Conservation (phyloP, 2,888 invertebrate species). For the Drosophila acutilabella region DNA sequence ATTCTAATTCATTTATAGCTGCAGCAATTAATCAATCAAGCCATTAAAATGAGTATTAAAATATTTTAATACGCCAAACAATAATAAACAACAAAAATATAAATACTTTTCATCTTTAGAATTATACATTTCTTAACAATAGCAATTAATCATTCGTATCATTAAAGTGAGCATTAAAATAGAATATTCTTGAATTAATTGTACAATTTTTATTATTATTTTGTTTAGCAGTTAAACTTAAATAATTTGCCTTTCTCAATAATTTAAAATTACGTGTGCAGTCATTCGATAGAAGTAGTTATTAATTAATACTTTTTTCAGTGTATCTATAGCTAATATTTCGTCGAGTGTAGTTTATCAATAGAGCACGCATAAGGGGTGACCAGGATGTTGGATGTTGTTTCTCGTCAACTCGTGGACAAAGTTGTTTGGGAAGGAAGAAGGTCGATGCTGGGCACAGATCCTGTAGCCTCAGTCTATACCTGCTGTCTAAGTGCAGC, state of each 20-base stretch:
- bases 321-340: not conserved
- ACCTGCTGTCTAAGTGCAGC: conserved; percentile 75
- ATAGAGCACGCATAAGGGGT: conserved; percentile 69
- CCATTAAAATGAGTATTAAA: not conserved
- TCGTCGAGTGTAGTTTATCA: conserved; percentile 72
- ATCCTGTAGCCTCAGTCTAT: conserved; percentile 55
- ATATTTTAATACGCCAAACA: no score
- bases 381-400: conserved; percentile 60
- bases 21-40: not conserved
- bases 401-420: conserved; percentile 61
- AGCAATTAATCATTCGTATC: not conserved
- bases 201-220: no score
- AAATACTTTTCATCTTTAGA: no score
- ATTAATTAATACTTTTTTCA: no score
- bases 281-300: no score
- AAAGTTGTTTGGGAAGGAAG: conserved; percentile 56
- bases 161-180: not conserved
- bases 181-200: not conserved
- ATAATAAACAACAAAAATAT: no score
- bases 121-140: not conserved
- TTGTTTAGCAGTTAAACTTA: no score
- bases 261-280: no score
- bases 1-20: conserved; percentile 1
- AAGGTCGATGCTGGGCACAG: conserved; percentile 32
- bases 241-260: no score